Percentiles rank a stretch among this genome's conserved stretches.
Conservation (phyloP, 64 coral and sea anemone species). For the Cladopsammia gracilis region DNA sequence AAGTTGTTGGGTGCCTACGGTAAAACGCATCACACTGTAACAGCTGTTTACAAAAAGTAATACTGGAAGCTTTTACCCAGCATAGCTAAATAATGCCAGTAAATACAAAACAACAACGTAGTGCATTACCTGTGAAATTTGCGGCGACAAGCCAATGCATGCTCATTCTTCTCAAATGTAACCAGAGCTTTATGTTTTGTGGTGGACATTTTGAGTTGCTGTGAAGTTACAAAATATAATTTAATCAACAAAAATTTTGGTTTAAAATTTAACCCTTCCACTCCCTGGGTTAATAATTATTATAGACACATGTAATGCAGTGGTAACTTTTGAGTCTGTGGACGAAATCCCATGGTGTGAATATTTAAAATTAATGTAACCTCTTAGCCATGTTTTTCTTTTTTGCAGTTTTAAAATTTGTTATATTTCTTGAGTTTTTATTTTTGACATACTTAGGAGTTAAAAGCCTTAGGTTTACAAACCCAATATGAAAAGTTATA, state of each 20-base stretch:
- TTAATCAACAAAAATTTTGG: background rate
- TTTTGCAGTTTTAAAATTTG: background rate
- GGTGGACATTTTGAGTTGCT: constrained; percentile 99
- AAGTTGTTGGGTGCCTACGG: too few species aligned
- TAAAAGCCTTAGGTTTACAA: too few species aligned
- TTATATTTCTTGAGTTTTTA: background rate
- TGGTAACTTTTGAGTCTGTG: too few species aligned
- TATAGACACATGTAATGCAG: too few species aligned
- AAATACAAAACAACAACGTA: background rate
- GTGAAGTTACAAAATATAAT: constrained; percentile 13
- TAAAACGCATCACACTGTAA: too few species aligned
- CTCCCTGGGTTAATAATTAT: background rate
- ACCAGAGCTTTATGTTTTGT: constrained; percentile 99
- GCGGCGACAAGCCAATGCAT: constrained; percentile 96
- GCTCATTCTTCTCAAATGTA: constrained; percentile 99
- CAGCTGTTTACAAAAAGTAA: too few species aligned
- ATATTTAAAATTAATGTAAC: too few species aligned
- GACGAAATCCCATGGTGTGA: too few species aligned
- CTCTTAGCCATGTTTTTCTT: too few species aligned
- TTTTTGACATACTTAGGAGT: too few species aligned
- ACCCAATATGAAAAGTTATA: too few species aligned
- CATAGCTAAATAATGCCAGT: background rate
- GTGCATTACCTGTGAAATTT: constrained; percentile 94
- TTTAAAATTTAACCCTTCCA: background rate
- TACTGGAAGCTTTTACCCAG: too few species aligned